Percentiles rank a stretch among this genome's conserved stretches.
These are phyloP conservation scores for Tupaia chinensis DNA, from an alignment of 2,113 vertebrate genomes.

Conservation along the genomic window DNA sequence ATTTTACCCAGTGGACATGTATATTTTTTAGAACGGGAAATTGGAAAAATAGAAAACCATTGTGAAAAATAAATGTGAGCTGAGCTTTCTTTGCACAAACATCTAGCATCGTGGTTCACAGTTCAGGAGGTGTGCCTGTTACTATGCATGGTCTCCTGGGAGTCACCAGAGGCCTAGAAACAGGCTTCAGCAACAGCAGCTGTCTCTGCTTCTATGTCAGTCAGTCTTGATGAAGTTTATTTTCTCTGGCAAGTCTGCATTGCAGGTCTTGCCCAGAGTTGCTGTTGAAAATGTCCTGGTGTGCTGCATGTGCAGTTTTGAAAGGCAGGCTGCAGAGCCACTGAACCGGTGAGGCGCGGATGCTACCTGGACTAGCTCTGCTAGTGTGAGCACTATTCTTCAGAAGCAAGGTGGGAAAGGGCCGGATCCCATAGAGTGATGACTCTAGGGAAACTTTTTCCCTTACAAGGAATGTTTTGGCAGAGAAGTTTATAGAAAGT, in stretches of 20 bases:
- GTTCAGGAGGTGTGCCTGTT: neutral
- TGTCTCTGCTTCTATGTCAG: neutral
- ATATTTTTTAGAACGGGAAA: neutral
- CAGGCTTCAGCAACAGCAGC: neutral
- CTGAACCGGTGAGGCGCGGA: neutral
- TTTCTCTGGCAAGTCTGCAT: neutral
- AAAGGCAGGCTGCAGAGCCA: neutral
- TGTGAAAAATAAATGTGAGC: neutral
- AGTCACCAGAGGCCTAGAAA: neutral
- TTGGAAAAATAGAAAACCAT: neutral
- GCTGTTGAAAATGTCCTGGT: neutral
- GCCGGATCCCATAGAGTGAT: neutral
- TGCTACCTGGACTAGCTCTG: neutral
- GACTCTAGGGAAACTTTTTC: neutral
- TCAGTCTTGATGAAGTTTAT: neutral
- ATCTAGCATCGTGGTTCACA: neutral
- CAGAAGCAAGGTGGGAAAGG: neutral
- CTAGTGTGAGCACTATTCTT: neutral
- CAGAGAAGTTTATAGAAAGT: constrained; percentile 1
- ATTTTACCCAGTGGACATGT: neutral
- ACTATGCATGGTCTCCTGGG: neutral
- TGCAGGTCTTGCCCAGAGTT: neutral
- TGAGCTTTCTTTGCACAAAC: neutral
- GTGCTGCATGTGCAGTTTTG: neutral
- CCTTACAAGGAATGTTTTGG: constrained; percentile 28